Evolutionary conservation across 2,888 invertebrate species (phyloP), one percentile per base, ranked within the genome.

Genomic region (Xestia c-nigrum): DNA sequence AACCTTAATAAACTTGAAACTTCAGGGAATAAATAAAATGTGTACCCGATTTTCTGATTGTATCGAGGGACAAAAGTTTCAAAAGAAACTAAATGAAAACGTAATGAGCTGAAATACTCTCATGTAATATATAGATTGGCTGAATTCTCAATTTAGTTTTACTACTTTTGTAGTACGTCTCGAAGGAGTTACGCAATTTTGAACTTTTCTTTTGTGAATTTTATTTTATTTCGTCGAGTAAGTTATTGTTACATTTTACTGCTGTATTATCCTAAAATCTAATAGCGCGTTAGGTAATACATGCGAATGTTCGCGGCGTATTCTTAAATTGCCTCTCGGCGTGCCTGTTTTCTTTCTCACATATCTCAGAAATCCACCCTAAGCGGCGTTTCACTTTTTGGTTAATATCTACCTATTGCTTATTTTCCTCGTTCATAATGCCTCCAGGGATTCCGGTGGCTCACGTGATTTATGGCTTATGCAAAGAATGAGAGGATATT

Each of bases 401-500:
- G 91, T 94, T 94, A 94, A 94, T 94, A 94, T 93, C 92, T 90
- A 89, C 89, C 88, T 94, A 94, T 95, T 95, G 94, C 95, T 95
- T 94, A 94, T 95, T 94, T 95, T 95, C 90, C 92, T 93, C 92
- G 86, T 92, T 93, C 91, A 92, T 94, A 95, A 94, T 93, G 92
- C 93, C 94, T 87, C 91, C 80, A 90, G 94, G 95, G 94, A 94
- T 94, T 94, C 94, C 93, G 91, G 93, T 93, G 89, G 93, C 91
- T 92, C 91, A 88, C 90, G 92, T 95, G 96, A 96, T 96, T 95
- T 95, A 96, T 95, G 90, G 91, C 93, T 94, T 95, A 96, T 96
- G 95, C 95, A 95, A 95, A 95, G 94, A 95, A 95, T 93, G 93
- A 94, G 94, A 94, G 94, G 93, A 95, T 95, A 95, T 95, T 95